Percentiles rank a stretch among this genome's conserved stretches.
Evolutionary conservation across 2,888 invertebrate genomes (phyloP).

Genomic region (Uloborus plumipes): DNA sequence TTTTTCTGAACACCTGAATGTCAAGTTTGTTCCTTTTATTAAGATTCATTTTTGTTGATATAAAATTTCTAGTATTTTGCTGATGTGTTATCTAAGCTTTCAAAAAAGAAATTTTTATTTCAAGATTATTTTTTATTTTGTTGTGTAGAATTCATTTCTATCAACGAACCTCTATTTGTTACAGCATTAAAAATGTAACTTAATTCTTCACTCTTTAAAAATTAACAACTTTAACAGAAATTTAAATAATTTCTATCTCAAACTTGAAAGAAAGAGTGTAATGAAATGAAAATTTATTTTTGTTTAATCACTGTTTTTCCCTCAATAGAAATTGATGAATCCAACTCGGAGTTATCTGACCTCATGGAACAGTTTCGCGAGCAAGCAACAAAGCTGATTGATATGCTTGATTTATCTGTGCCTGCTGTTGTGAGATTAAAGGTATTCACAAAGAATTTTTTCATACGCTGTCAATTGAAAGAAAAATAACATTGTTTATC

Average conservation of each 20-base stretch:
- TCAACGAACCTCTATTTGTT: too few species aligned
- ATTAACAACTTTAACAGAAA: background rate
- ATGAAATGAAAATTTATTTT: background rate
- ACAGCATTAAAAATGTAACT: too few species aligned
- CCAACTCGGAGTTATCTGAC: constrained; percentile 69
- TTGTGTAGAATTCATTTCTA: too few species aligned
- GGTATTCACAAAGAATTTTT: constrained; percentile 37
- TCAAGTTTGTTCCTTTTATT: too few species aligned
- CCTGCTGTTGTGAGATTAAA: constrained; percentile 72
- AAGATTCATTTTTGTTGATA: too few species aligned
- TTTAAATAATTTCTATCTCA: background rate
- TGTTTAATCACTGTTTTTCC: constrained; percentile 1
- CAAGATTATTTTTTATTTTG: too few species aligned
- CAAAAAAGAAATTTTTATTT: too few species aligned
- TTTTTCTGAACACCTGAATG: too few species aligned
- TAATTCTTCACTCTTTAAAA: background rate
- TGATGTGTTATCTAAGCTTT: too few species aligned
- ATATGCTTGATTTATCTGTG: constrained; percentile 73
- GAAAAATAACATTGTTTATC: background rate
- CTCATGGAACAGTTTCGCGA: constrained; percentile 72
- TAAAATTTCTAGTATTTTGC: too few species aligned
- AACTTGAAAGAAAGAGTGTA: background rate
- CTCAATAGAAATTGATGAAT: constrained; percentile 67
- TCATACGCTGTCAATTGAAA: background rate
- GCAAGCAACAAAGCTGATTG: constrained; percentile 72